These are phyloP conservation scores for Whitmania pigra DNA, from an alignment of 1,140 invertebrate species.

Conservation along the genomic window DNA sequence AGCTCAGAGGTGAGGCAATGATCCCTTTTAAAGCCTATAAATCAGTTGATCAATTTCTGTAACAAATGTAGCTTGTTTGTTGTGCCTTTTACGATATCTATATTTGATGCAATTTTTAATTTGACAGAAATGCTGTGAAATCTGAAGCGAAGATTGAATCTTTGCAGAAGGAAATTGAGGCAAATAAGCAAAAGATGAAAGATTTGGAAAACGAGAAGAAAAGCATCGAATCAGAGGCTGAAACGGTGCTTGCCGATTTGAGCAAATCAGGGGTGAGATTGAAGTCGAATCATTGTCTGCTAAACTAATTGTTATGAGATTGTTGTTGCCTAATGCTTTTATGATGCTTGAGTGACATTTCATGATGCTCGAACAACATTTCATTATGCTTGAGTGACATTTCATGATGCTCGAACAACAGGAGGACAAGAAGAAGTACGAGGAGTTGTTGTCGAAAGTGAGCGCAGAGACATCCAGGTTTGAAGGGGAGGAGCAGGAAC, in stretches of 20 bases:
- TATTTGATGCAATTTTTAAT: constrained; percentile 17
- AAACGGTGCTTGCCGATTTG: constrained; percentile 45
- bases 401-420: constrained; percentile 49
- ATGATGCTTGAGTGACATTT: no score
- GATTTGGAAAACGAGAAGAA: constrained; percentile 34
- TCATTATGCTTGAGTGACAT: no score
- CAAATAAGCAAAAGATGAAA: constrained; percentile 33
- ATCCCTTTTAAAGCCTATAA: no score
- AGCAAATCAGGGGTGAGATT: constrained; percentile 39
- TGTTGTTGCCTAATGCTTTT: neutral
- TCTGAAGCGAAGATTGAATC: constrained; percentile 53
- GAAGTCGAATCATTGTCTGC: neutral
- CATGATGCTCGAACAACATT: no score
- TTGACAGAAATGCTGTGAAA: constrained; percentile 54
- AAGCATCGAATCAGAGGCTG: constrained; percentile 37
- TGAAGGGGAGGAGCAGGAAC: constrained; percentile 48
- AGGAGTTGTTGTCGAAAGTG: constrained; percentile 22
- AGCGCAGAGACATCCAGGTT: constrained; percentile 57
- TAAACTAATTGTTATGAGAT: no score
- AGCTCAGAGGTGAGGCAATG: constrained; percentile 51
- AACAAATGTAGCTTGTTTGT: neutral
- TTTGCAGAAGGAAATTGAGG: constrained; percentile 35
- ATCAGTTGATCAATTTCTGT: no score
- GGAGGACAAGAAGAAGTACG: neutral
- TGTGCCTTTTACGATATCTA: constrained; percentile 2